These are phyloP conservation scores for Apodemus agrarius DNA, from an alignment of 2,797 vertebrate species.

Conservation along the genomic window DNA sequence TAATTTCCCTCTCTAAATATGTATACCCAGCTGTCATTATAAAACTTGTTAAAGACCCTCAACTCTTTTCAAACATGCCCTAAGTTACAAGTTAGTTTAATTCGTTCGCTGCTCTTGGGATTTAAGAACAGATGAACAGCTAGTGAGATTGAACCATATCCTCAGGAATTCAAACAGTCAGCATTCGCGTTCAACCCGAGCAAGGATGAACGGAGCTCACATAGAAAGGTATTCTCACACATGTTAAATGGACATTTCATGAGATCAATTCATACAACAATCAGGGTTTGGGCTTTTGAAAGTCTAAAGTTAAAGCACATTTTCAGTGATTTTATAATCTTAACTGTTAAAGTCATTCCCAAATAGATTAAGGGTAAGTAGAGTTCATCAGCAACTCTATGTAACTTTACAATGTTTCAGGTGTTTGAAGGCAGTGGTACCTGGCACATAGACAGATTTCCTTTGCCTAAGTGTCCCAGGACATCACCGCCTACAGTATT, in stretches of 20 bases:
- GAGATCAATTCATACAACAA: conserved; percentile 5
- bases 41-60: background rate
- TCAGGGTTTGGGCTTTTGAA: background rate
- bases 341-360: conserved; percentile 36
- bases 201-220: background rate
- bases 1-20: background rate
- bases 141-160: background rate
- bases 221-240: background rate
- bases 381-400: background rate
- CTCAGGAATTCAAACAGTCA: background rate
- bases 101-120: background rate
- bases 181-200: background rate
- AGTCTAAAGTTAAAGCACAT: background rate
- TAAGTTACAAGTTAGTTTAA: conserved; percentile 30
- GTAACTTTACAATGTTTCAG: background rate
- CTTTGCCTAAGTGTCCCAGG: background rate
- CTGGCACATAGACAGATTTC: background rate
- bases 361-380: background rate
- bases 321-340: background rate
- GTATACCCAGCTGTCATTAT: background rate
- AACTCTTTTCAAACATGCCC: conserved; percentile 2
- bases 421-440: background rate
- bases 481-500: background rate
- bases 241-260: background rate
- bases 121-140: background rate